Percentiles rank a stretch among this genome's conserved stretches.
Conservation (phyloP, 53 echinoderm and acorn worm species). For the Echinarachnius parma region DNA sequence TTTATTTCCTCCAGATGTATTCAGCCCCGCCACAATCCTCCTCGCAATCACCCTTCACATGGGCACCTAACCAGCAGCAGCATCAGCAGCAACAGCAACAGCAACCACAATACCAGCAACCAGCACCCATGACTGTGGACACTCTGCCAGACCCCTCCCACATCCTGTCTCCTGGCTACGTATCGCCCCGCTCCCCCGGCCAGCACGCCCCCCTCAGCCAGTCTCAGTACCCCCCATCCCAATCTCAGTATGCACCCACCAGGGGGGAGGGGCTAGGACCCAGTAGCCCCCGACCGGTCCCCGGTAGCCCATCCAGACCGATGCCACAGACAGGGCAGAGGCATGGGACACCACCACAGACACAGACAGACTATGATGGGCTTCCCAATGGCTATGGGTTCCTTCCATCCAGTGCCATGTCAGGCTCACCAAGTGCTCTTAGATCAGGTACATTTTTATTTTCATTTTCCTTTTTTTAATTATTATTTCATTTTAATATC, state of each 20-base stretch:
- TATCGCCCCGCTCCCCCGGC: conserved; percentile 11
- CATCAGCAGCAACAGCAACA: no score
- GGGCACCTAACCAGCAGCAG: no score
- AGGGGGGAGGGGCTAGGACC: neutral
- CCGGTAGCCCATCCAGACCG: conserved; percentile 7
- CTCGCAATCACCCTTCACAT: no score
- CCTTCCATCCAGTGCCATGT: conserved; percentile 33
- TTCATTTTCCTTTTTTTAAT: no score
- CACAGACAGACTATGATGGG: neutral
- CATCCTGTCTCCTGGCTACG: conserved; percentile 22
- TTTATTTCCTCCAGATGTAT: no score
- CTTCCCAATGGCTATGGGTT: conserved; percentile 44
- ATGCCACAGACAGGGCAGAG: conserved; percentile 9
- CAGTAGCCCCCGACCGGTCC: conserved; percentile 1
- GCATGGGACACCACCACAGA: neutral
- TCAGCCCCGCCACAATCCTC: conserved; percentile 16
- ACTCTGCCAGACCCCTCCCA: conserved; percentile 38
- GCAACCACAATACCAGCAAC: conserved; percentile 7
- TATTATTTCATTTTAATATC: no score
- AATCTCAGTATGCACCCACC: neutral
- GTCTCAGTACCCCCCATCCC: conserved; percentile 21
- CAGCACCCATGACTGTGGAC: conserved; percentile 6
- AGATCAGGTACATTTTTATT: no score
- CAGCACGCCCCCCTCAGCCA: neutral
- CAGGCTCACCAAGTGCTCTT: conserved; percentile 35